Conservation (phyloP, 2,888 invertebrate species). For the Diadegma fenestrale region DNA sequence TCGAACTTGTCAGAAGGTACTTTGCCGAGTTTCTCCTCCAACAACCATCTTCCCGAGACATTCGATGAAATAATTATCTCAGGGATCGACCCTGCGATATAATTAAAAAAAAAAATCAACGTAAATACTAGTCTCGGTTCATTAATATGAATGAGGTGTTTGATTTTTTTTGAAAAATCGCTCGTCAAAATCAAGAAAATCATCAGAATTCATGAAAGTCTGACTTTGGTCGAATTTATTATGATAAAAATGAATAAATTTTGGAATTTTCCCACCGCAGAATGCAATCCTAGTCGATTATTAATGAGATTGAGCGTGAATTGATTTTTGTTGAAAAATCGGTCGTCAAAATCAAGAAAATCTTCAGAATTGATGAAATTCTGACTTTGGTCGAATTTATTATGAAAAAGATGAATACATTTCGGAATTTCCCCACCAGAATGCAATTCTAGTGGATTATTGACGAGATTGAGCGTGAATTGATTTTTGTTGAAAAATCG, state of each 20-base stretch:
- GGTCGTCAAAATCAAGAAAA: no score
- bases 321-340: no score
- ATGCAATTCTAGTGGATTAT: no score
- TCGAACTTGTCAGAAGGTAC: slow-evolving; percentile 4
- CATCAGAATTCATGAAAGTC: no score
- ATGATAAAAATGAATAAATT: not conserved
- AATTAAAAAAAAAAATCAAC: not conserved
- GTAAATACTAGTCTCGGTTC: not conserved
- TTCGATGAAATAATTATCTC: not conserved
- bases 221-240: not conserved
- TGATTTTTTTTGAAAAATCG: not conserved
- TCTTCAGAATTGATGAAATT: no score
- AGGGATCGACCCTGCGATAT: not conserved
- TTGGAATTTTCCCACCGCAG: not conserved
- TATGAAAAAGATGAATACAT: no score
- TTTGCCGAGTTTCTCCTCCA: slow-evolving; percentile 5
- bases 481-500: no score
- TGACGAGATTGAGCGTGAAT: no score
- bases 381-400: no score
- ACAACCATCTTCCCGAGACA: not conserved
- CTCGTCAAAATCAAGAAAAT: no score
- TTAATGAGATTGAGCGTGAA: slow-evolving; percentile 40
- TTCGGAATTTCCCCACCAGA: no score
- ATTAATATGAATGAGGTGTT: not conserved
- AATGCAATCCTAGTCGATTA: slow-evolving; percentile 18